Evolutionary conservation across 2,113 vertebrate species (phyloP), one percentile per base, ranked within the genome.

Genomic region (Cathartes aura): DNA sequence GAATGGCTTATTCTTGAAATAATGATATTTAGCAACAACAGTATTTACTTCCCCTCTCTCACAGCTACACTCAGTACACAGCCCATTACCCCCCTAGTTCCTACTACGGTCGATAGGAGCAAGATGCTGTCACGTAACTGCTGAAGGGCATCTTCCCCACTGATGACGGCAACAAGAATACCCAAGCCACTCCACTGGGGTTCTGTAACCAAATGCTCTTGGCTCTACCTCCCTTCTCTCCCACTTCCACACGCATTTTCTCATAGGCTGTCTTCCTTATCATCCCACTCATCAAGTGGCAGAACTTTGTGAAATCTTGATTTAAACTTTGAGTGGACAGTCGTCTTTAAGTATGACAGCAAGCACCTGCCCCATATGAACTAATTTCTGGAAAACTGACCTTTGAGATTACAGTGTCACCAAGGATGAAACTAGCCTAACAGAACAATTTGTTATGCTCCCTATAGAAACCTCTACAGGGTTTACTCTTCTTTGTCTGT

Each of bases 81-180:
- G 38, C 38, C 20, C 29, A 12, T 26, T 27, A 59, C 6, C 5
- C 27, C 5, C 34, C 8, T 15, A 48, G 48, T 30, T 84, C 42
- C 58, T 50, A 4, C 50, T 21, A 29, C 1, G 1, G 47, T n/a
- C 1, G 1, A n/a, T 4, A 60, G 24, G 29, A 80, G 29, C 0
- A 2, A 85, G 43, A 34, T 13, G 19, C 73, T 27, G 15, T 62
- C 47, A n/a, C 1, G 0, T 38, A 58, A 38, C 47, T 30, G 40
- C 60, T 62, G 26, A 26, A 58, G 16, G 14, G 34, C 53, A 27
- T 8, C 10, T n/a, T 34, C 22, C 15, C 30, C 38, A 40, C 4
- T 36, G 32, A 55, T 1, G 3, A 63, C 6, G 15, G 45, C 75
- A 67, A 45, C 22, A 68, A 42, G 32, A 70, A 70, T 15, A 58